Evolutionary conservation across 2,113 vertebrate species (phyloP), one percentile per base, ranked within the genome.

Genomic region (Brachionichthys hirsutus): DNA sequence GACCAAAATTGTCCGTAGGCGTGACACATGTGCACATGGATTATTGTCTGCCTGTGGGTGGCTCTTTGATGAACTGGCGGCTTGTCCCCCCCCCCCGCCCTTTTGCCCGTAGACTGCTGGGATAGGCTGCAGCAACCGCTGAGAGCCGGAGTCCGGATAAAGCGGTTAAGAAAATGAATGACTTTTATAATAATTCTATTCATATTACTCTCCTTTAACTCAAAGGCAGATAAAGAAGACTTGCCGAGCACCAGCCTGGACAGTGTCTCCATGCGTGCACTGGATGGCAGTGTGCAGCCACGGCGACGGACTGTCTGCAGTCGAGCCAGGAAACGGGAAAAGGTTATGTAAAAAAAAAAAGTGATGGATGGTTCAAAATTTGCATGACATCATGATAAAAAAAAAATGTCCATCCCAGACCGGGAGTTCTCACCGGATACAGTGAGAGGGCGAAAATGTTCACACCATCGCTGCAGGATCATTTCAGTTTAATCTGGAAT

Each of bases 331-430:
- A 46, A 42, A 24, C 36, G 63, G n/a, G 49, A 17, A 38, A 36
- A 44, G 68, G 66, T 85, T 86, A 83, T 75, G 73, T 87, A 80
- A 83, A 84, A 78, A 66, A n/a, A n/a, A n/a, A n/a, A n/a, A n/a
- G n/a, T 77, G 83, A 85, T 85, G 74, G 85, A 85, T 83, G 72
- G 74, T 54, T 83, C 65, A 62, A 83, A 79, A 88, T 82, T 59
- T 87, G 67, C 78, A 80, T 80, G 80, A 68, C 76, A 83, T 75
- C 65, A 80, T 80, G 83, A 85, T 83, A 80, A 77, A 82, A 85
- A n/a, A 78, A 77, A 82, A 85, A 69, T 56, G 49, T 82, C 70
- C 62, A 62, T 57, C 59, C n/a, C 34, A 67, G 60, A 72, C 47
- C 64, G 56, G 36, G 58, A 61, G 62, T 59, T 61, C 78, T 75